Evolutionary conservation across 2,797 vertebrate species (phyloP).

Genomic region (Austrolebias charrua): DNA sequence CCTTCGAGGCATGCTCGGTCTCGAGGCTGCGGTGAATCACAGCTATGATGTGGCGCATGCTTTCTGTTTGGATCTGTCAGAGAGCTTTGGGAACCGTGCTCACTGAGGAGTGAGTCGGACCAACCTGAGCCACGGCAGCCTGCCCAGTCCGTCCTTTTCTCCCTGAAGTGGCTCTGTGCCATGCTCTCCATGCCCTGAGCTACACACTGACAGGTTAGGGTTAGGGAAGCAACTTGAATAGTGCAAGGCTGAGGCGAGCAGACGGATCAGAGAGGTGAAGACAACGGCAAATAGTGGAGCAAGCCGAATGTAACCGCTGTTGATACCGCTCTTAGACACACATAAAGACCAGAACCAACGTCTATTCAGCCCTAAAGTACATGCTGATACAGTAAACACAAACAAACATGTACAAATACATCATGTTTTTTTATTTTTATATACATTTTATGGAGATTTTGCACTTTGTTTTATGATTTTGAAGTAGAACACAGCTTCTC

Average conservation of each 20-base stretch:
- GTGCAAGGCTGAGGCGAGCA: conserved; percentile 9
- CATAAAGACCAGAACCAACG: not conserved
- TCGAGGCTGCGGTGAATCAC: conserved; percentile 73
- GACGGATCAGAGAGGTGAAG: conserved; percentile 32
- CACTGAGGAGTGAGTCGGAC: conserved; percentile 70
- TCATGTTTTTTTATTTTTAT: not conserved
- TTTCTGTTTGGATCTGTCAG: conserved; percentile 78
- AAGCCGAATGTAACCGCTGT: conserved; percentile 5
- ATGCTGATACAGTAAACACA: not conserved
- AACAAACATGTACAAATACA: not conserved
- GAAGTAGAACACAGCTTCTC: too few relatives aligned
- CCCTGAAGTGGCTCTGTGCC: conserved; percentile 18
- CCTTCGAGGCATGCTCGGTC: conserved; percentile 57
- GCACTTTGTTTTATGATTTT: too few relatives aligned
- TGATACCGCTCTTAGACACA: conserved; percentile 5
- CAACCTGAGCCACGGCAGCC: conserved; percentile 52
- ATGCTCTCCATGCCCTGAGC: conserved; percentile 32
- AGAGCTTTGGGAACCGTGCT: conserved; percentile 63
- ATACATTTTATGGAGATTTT: too few relatives aligned
- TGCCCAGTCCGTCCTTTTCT: conserved; percentile 30
- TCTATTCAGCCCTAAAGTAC: conserved; percentile 2
- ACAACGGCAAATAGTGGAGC: conserved; percentile 13
- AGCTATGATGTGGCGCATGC: conserved; percentile 67
- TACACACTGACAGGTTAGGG: conserved; percentile 57
- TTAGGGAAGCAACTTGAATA: conserved; percentile 31